These are phyloP conservation scores for Drosophila falleni DNA, from an alignment of 2,888 invertebrate species.

Conservation along the genomic window DNA sequence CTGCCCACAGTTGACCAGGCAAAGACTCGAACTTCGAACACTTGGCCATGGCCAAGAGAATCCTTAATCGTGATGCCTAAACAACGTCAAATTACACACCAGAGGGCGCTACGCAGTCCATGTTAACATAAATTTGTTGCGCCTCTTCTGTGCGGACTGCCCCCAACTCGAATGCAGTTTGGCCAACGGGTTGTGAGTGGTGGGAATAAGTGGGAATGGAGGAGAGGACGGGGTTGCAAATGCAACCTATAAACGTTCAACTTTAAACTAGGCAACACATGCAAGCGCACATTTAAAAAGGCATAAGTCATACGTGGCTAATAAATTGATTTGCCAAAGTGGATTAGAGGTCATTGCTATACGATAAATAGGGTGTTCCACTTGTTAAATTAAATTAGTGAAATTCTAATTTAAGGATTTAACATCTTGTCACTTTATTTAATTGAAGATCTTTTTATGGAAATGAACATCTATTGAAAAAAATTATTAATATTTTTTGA, in stretches of 20 bases:
- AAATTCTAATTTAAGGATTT: background rate
- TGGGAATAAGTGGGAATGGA: no score
- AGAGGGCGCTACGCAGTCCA: slow-evolving; percentile 82
- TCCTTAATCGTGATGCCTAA: slow-evolving; percentile 80
- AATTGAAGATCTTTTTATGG: no score
- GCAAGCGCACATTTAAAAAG: slow-evolving; percentile 84
- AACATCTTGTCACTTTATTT: background rate
- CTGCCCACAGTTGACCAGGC: no score
- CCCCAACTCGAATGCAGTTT: slow-evolving; percentile 26
- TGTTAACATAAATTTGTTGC: slow-evolving; percentile 82
- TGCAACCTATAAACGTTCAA: slow-evolving; percentile 56
- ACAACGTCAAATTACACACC: slow-evolving; percentile 83
- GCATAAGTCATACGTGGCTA: slow-evolving; percentile 84
- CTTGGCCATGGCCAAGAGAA: slow-evolving; percentile 41
- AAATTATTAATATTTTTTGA: background rate
- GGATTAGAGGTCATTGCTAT: slow-evolving; percentile 77
- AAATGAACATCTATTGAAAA: no score
- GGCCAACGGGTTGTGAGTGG: background rate
- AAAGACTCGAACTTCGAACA: slow-evolving; percentile 12
- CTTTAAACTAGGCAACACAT: slow-evolving; percentile 75
- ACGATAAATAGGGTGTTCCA: slow-evolving; percentile 54
- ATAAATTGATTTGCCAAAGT: slow-evolving; percentile 84
- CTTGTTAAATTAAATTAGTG: background rate
- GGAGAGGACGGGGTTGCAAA: background rate
- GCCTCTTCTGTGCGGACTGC: slow-evolving; percentile 59